Evolutionary conservation across 2,888 invertebrate genomes (phyloP).

Genomic region (Diogma glabrata): DNA sequence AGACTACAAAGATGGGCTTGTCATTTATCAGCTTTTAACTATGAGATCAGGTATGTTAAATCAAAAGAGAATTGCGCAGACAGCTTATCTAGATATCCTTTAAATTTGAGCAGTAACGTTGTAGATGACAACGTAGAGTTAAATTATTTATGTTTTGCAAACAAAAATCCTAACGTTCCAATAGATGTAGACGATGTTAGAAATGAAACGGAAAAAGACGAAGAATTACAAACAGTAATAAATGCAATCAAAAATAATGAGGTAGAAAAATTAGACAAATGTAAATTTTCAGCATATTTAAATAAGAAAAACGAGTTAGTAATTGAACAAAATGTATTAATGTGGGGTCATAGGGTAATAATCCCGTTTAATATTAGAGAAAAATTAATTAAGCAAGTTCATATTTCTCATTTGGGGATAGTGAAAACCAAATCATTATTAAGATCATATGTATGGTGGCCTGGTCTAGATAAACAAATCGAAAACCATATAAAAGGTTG

Average conservation of each 20-base stretch:
- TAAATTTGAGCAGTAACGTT: too few relatives aligned
- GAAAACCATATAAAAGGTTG: too few relatives aligned
- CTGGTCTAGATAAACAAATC: too few relatives aligned
- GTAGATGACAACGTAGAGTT: too few relatives aligned
- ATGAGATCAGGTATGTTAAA: background rate
- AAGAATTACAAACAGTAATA: background rate
- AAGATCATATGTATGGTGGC: background rate
- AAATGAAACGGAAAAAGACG: background rate
- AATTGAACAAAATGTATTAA: background rate
- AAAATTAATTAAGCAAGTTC: too few relatives aligned
- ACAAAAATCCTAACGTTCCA: too few relatives aligned
- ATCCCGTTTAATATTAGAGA: too few relatives aligned
- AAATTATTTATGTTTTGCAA: too few relatives aligned
- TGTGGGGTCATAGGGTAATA: background rate
- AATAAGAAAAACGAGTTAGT: background rate
- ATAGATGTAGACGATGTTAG: too few relatives aligned
- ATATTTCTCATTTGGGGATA: too few relatives aligned
- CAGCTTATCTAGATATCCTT: background rate
- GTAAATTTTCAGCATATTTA: constrained; percentile 1
- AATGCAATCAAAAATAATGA: too few relatives aligned
- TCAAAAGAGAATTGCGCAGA: background rate
- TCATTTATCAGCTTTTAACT: background rate
- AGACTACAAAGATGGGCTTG: too few relatives aligned
- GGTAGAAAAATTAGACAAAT: background rate
- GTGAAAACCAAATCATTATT: background rate